Percentiles rank a stretch among this genome's conserved stretches.
phyloP scores from a whole-genome alignment of 2,797 vertebrate genomes.

The Peromyscus eremicus region DNA sequence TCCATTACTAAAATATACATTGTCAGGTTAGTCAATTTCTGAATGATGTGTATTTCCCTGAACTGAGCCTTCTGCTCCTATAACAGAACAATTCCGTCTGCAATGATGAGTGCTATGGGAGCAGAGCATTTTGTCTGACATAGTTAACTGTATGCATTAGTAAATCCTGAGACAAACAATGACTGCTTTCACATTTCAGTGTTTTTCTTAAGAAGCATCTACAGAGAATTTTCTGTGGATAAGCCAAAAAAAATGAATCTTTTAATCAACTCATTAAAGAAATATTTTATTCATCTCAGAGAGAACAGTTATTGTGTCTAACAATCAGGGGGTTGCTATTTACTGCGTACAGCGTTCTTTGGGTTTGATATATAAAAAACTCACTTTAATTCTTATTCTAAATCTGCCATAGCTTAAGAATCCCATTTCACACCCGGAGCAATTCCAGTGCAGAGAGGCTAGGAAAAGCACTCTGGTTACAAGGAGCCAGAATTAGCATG shows the following conservation, averaged over 20 bases:
- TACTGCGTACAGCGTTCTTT: neutral
- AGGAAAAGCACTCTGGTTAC: neutral
- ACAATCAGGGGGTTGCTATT: neutral
- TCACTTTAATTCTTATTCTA: slow-evolving; percentile 23
- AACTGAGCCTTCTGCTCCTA: slow-evolving; percentile 12
- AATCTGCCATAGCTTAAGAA: neutral
- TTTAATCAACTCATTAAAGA: slow-evolving; percentile 58
- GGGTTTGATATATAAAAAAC: neutral
- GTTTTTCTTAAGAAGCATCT: neutral
- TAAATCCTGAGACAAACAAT: slow-evolving; percentile 55
- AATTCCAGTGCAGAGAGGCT: neutral
- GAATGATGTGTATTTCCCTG: slow-evolving; percentile 39
- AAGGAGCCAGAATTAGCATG: neutral
- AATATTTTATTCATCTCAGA: slow-evolving; percentile 30
- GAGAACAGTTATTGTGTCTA: neutral
- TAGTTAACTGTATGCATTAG: neutral
- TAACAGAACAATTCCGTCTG: neutral
- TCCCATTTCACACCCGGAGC: neutral
- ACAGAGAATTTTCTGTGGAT: neutral
- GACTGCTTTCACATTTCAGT: neutral
- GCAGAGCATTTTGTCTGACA: slow-evolving; percentile 36
- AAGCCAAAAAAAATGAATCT: slow-evolving; percentile 11
- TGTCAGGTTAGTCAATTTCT: slow-evolving; percentile 3
- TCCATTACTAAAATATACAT: neutral
- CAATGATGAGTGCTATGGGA: neutral